These are phyloP conservation scores for Strigamia crassipes DNA, from an alignment of 2,888 invertebrate species.

Conservation along the genomic window DNA sequence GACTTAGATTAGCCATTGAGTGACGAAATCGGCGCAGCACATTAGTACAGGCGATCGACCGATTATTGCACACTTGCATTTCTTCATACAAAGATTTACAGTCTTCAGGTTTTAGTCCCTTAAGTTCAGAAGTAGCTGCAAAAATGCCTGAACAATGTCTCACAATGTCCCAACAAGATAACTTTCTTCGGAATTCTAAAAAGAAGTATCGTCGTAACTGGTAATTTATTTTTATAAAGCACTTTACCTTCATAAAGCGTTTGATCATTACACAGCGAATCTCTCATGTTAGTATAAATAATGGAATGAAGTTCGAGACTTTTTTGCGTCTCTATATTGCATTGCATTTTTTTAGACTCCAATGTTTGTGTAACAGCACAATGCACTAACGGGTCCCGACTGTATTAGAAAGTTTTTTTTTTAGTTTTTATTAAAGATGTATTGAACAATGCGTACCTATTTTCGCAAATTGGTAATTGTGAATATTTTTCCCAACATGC, in stretches of 20 bases:
- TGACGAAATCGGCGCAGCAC: slow-evolving; percentile 14
- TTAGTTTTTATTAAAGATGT: background rate
- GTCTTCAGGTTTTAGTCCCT: slow-evolving; percentile 3
- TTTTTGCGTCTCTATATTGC: background rate
- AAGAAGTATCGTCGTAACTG: background rate
- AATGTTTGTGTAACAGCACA: background rate
- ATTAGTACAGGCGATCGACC: background rate
- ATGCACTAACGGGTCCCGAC: background rate
- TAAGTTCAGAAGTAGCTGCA: background rate
- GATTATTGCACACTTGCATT: background rate
- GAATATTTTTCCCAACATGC: background rate
- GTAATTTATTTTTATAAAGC: background rate
- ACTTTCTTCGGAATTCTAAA: background rate
- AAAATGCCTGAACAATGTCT: background rate
- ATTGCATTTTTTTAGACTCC: background rate
- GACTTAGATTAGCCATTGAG: background rate
- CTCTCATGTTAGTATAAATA: slow-evolving; percentile 1
- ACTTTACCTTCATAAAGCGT: slow-evolving; percentile 1
- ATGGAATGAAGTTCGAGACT: background rate
- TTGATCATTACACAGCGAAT: background rate
- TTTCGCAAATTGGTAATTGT: background rate
- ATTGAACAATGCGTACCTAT: background rate
- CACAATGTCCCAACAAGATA: background rate
- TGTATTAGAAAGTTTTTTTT: background rate
- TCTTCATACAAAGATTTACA: background rate